These are phyloP conservation scores for Puma concolor DNA, from an alignment of 2,113 vertebrate species.

Conservation along the genomic window DNA sequence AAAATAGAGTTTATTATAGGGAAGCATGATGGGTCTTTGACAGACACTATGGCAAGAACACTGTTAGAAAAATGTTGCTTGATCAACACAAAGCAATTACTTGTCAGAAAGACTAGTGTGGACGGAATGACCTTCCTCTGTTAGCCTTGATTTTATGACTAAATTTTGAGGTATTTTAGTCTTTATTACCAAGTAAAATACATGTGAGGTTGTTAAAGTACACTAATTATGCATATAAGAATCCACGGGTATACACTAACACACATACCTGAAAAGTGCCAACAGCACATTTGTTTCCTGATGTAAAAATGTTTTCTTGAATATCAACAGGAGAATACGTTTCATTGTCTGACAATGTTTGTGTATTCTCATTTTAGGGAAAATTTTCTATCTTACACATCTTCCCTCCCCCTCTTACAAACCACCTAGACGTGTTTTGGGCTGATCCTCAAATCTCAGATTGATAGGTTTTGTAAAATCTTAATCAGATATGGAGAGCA, in stretches of 20 bases:
- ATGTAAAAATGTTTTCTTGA: neutral
- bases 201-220: neutral
- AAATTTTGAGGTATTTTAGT: constrained; percentile 28
- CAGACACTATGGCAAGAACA: neutral
- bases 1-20: constrained; percentile 66
- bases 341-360: neutral
- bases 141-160: neutral
- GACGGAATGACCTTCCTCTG: neutral
- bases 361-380: neutral
- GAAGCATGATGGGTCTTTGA: constrained; percentile 53
- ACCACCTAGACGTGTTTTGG: neutral
- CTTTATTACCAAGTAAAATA: constrained; percentile 8
- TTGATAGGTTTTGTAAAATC: neutral
- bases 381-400: neutral
- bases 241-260: neutral
- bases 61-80: constrained; percentile 45
- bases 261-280: neutral
- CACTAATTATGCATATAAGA: neutral
- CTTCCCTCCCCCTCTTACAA: neutral
- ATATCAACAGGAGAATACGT: neutral
- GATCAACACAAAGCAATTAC: constrained; percentile 47
- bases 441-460: neutral
- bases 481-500: neutral
- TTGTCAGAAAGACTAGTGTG: constrained; percentile 28
- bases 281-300: neutral